phyloP scores from a whole-genome alignment of 2,888 invertebrate species.

The Synergus umbraculus region DNA sequence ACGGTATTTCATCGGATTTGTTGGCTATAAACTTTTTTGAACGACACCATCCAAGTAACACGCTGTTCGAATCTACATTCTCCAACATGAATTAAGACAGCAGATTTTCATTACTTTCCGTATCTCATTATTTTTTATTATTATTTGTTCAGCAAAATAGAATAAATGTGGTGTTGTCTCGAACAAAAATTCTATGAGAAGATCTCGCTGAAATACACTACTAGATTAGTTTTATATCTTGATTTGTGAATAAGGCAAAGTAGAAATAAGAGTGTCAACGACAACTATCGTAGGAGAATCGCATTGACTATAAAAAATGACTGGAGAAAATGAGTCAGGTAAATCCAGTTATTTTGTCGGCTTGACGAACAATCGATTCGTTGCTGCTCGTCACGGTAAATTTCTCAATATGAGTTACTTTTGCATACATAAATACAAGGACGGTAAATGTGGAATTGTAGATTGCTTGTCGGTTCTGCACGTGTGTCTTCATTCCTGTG shows the following conservation, averaged over 20 bases:
- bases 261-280: background rate
- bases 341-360: slow-evolving; percentile 67
- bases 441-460: slow-evolving; percentile 50
- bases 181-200: too few relatives aligned
- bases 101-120: too few relatives aligned
- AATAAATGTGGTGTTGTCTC: too few relatives aligned
- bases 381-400: slow-evolving; percentile 69
- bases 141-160: too few relatives aligned
- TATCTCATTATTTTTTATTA: too few relatives aligned
- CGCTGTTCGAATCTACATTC: background rate
- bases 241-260: too few relatives aligned
- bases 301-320: background rate
- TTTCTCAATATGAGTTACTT: slow-evolving; percentile 65
- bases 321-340: slow-evolving; percentile 64
- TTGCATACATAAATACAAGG: slow-evolving; percentile 55
- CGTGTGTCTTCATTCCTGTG: slow-evolving; percentile 55
- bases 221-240: too few relatives aligned
- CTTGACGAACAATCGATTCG: slow-evolving; percentile 69
- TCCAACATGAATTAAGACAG: too few relatives aligned
- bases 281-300: background rate
- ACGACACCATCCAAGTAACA: background rate
- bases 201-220: too few relatives aligned
- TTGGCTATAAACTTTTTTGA: background rate
- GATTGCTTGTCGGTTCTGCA: slow-evolving; percentile 46
- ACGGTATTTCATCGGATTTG: background rate